A percentile compares a stretch with the other conserved stretches of the same genome.
Conservation (phyloP, 1,140 invertebrate genomes). For the Whitmania pigra region DNA sequence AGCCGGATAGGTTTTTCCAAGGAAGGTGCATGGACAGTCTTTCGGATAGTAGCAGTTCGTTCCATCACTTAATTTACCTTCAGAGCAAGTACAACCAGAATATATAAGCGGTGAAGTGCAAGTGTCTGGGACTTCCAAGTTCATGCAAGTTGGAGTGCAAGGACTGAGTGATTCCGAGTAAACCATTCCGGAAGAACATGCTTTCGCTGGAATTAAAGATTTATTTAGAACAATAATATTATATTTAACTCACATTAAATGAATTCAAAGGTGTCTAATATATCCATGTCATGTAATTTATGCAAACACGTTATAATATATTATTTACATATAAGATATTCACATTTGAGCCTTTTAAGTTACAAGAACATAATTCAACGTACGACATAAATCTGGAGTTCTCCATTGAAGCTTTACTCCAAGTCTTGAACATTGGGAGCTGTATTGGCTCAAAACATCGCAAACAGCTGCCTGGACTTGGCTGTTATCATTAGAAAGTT, state of each 20-base stretch:
- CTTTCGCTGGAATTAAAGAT: not conserved
- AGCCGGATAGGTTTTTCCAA: not conserved
- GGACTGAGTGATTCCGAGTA: no score
- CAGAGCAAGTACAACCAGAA: not conserved
- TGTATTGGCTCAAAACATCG: conserved; percentile 2
- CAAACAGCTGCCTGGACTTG: not conserved
- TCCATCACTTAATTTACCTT: not conserved
- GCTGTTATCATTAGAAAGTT: not conserved
- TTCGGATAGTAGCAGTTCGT: not conserved
- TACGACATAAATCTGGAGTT: not conserved
- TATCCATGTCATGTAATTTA: not conserved
- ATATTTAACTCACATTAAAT: not conserved
- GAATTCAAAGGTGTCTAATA: not conserved
- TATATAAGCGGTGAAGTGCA: not conserved
- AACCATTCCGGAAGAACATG: not conserved
- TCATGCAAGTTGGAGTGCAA: not conserved
- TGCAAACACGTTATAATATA: no score
- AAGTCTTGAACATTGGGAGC: not conserved
- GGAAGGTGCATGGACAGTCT: conserved; percentile 3
- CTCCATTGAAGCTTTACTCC: not conserved
- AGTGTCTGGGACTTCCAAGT: not conserved
- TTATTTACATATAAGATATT: no score
- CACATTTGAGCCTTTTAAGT: not conserved
- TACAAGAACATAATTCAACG: not conserved
- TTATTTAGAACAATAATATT: not conserved